These are phyloP conservation scores for Nomada lathburiana DNA, from an alignment of 2,888 invertebrate species.

Conservation along the genomic window DNA sequence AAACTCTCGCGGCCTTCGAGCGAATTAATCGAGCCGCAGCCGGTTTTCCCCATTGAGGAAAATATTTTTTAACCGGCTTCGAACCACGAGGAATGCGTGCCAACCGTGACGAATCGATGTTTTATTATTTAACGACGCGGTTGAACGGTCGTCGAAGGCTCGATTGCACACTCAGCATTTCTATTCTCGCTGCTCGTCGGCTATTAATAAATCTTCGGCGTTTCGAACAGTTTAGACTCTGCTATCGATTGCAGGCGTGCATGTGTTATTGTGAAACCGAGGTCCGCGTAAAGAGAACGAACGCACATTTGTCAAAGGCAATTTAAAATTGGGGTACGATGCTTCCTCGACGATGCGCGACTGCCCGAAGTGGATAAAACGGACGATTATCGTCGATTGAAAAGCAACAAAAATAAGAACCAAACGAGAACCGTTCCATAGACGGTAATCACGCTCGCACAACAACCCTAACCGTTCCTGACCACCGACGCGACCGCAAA, in stretches of 20 bases:
- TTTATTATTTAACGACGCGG: constrained; percentile 7
- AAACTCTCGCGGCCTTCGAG: neutral
- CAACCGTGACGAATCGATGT: constrained; percentile 1
- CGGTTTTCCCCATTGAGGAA: neutral
- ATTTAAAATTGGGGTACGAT: too few species aligned
- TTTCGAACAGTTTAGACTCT: neutral
- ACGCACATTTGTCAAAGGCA: too few species aligned
- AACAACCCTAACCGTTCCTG: neutral
- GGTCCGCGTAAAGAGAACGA: too few species aligned
- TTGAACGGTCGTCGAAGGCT: constrained; percentile 1
- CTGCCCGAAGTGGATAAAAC: too few species aligned
- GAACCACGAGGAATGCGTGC: neutral
- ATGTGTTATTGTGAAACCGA: too few species aligned
- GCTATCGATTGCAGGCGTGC: too few species aligned
- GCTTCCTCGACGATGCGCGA: too few species aligned
- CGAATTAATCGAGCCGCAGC: constrained; percentile 8
- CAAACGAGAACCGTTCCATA: neutral
- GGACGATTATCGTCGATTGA: neutral
- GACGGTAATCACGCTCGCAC: neutral
- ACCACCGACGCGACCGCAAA: constrained; percentile 3
- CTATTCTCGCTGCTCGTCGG: neutral
- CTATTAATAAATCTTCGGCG: neutral
- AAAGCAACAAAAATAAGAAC: neutral
- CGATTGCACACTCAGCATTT: neutral
- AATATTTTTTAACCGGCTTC: constrained; percentile 26